These are phyloP conservation scores for Nymphalis c-album DNA, from an alignment of 2,888 invertebrate genomes.

Conservation along the genomic window DNA sequence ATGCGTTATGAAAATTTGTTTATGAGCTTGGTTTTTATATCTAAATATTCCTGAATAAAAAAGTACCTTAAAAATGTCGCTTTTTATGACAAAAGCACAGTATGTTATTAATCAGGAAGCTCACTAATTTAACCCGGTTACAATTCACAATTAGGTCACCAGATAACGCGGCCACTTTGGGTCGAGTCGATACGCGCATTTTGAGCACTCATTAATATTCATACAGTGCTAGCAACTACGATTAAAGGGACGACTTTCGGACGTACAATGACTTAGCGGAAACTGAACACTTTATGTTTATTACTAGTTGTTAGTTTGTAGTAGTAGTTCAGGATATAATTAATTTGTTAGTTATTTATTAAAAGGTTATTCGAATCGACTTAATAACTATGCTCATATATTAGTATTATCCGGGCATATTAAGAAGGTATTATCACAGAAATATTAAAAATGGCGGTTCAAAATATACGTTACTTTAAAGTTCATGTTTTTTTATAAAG, in stretches of 20 bases:
- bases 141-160: conserved; percentile 39
- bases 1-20: too few relatives aligned
- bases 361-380: neutral
- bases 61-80: neutral
- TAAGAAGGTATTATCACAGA: too few relatives aligned
- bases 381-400: neutral
- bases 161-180: conserved; percentile 42
- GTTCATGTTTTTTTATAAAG: too few relatives aligned
- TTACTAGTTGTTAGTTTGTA: conserved; percentile 14
- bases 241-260: conserved; percentile 52
- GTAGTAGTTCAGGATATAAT: conserved; percentile 11
- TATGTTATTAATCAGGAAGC: conserved; percentile 15
- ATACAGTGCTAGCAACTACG: conserved; percentile 52
- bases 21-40: too few relatives aligned
- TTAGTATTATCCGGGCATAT: neutral
- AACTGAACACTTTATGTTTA: conserved; percentile 25
- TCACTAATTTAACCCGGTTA: conserved; percentile 24
- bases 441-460: too few relatives aligned
- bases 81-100: neutral
- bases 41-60: too few relatives aligned
- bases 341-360: conserved; percentile 10
- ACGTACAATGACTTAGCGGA: conserved; percentile 23
- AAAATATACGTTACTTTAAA: too few relatives aligned
- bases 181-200: conserved; percentile 47
- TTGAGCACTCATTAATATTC: conserved; percentile 64